Evolutionary conservation across 2,888 invertebrate genomes (phyloP).

Genomic region (Magallana nippona): DNA sequence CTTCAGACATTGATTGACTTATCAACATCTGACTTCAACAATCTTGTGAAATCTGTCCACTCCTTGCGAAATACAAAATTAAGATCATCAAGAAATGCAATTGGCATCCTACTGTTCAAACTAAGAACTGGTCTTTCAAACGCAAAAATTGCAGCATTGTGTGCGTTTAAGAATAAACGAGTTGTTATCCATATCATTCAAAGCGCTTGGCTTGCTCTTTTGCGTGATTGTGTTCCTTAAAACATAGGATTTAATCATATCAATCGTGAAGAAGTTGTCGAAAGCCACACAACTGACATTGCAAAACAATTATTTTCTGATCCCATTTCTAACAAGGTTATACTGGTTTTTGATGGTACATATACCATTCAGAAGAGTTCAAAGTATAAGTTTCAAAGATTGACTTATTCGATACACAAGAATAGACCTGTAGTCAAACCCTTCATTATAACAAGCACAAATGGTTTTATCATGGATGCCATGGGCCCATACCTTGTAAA

Average conservation of each 20-base stretch:
- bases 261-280: background rate
- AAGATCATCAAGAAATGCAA: too few species aligned
- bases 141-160: too few species aligned
- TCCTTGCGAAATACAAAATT: too few species aligned
- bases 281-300: background rate
- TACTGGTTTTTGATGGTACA: background rate
- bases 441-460: background rate
- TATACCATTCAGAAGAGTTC: background rate
- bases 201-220: too few species aligned
- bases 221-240: background rate
- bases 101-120: too few species aligned
- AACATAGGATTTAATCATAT: background rate
- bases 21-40: too few species aligned
- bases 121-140: too few species aligned
- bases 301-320: background rate
- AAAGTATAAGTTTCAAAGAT: background rate
- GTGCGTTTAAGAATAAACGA: too few species aligned
- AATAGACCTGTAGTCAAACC: background rate
- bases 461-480: background rate
- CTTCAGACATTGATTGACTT: too few species aligned
- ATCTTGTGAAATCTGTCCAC: too few species aligned
- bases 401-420: background rate
- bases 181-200: too few species aligned
- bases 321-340: background rate
- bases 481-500: slow-evolving; percentile 5